A percentile compares a stretch with the other conserved stretches of the same genome.
Conservation (phyloP, 1,140 invertebrate species). For the Nebria ingens region DNA sequence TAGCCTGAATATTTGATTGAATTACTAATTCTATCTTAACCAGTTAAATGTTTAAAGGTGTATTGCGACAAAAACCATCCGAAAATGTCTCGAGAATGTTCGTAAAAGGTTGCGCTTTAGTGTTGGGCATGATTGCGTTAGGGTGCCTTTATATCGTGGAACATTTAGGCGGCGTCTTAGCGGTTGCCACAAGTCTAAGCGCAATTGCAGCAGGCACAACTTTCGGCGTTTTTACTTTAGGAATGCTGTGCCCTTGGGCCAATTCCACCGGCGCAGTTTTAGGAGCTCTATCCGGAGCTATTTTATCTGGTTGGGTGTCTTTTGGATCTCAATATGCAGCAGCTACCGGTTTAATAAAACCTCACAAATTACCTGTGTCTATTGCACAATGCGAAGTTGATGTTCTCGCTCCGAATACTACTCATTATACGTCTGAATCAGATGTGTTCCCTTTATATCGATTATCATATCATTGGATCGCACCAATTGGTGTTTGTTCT, state of each 20-base stretch:
- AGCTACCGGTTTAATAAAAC: conserved; percentile 33
- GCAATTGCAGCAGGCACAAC: conserved; percentile 75
- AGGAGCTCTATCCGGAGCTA: conserved; percentile 44
- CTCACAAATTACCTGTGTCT: conserved; percentile 34
- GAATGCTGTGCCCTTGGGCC: conserved; percentile 74
- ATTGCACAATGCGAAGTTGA: conserved; percentile 29
- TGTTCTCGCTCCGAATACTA: neutral
- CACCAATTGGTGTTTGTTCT: conserved; percentile 49
- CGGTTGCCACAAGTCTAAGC: conserved; percentile 66
- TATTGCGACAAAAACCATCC: conserved; percentile 46
- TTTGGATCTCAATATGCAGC: conserved; percentile 42
- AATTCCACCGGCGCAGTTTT: conserved; percentile 53
- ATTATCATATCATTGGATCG: conserved; percentile 67
- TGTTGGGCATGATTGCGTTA: conserved; percentile 52
- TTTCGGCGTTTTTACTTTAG: conserved; percentile 75
- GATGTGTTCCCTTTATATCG: conserved; percentile 57
- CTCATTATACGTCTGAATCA: conserved; percentile 35
- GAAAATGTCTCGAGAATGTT: conserved; percentile 50
- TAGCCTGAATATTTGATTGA: too few species aligned
- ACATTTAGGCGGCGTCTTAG: conserved; percentile 59
- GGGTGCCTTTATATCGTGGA: conserved; percentile 58
- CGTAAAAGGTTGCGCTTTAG: conserved; percentile 51
- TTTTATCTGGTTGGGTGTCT: conserved; percentile 44
- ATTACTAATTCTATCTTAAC: too few species aligned
- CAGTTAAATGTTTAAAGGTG: too few species aligned